Base-by-base conservation (phyloP, 1,140 invertebrate species). In the Drosophila azteca region DNA sequence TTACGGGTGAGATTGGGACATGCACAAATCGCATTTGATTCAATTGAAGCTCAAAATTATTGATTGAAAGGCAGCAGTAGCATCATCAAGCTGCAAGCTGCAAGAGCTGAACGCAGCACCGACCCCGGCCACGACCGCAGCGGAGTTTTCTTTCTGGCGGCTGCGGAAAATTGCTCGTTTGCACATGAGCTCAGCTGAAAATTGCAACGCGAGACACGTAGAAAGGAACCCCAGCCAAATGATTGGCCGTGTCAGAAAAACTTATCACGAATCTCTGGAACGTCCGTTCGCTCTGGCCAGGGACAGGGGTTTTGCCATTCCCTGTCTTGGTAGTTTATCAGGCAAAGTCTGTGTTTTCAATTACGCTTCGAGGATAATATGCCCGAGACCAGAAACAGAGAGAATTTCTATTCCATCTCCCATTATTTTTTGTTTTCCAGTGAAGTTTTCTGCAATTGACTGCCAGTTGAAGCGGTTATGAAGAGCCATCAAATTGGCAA, bases 181-280 rank as follows among this genome's bases (percentile, higher is more conserved):
- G 82, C 81, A 81, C 81, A 85, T 87, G 82, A 85, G 81, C 81
- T 87, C 82, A 82, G 82, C 82, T 85, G 82, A 74, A 87, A 78
- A 85, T 85, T 85, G 81, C 78, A 82, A 85, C 74, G 78, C 81
- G 74, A 75, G 82, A 85, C 81, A 85, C 81, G 81, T 85, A 87
- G 80, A 72, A 50, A 60, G 8, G 43, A 61, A 29, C 46, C 54
- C 50, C 65, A 51, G 48, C 68, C 63, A 85, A 81, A 84, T 84
- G 81, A 87, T 84, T 84, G 81, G 82, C 81, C 69, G 46, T 81
- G 81, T 84, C 81, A 84, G 82, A 77, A 71, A 84, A 81, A 84
- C 77, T 87, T 84, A 87, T 84, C 81, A 81, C 70, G 81, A 76
- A 74, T 80, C 79, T 65, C 45, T 53, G 45, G 43, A 55, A 50